Evolutionary conservation across 2,113 vertebrate species (phyloP).

Genomic region (Ancistrus triradiatus): DNA sequence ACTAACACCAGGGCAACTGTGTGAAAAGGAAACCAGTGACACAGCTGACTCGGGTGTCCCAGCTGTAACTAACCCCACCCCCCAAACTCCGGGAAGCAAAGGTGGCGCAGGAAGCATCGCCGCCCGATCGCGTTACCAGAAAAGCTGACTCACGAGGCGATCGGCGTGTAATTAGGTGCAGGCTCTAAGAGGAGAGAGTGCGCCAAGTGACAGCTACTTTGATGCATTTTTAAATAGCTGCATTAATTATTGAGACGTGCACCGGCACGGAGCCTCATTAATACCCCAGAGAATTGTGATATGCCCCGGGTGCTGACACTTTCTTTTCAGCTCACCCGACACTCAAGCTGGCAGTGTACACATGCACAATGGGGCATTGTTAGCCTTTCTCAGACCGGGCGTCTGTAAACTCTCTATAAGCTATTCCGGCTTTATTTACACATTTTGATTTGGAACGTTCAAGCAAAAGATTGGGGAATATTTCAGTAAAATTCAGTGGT

Average conservation of each 20-base stretch:
- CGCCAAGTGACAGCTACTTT: constrained; percentile 63
- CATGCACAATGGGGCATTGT: constrained; percentile 57
- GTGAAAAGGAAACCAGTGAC: constrained; percentile 65
- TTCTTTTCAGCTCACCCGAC: constrained; percentile 72
- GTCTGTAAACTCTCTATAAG: too few species aligned
- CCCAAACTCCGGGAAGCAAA: constrained; percentile 50
- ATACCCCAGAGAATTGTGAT: constrained; percentile 64
- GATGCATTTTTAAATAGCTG: constrained; percentile 66
- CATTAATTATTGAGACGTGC: constrained; percentile 62
- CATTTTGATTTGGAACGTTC: too few species aligned
- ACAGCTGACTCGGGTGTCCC: constrained; percentile 48
- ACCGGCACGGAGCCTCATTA: constrained; percentile 57
- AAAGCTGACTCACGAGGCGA: constrained; percentile 70
- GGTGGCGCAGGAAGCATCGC: constrained; percentile 50
- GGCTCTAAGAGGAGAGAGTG: constrained; percentile 65
- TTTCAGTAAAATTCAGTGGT: too few species aligned
- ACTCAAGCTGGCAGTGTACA: constrained; percentile 62
- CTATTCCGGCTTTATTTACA: too few species aligned
- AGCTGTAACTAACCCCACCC: constrained; percentile 64
- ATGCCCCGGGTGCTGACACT: constrained; percentile 63
- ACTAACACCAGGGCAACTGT: constrained; percentile 53
- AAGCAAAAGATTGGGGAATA: too few species aligned
- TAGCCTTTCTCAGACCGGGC: constrained; percentile 42
- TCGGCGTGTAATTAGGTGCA: constrained; percentile 50
- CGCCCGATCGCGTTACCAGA: constrained; percentile 70